Evolutionary conservation across 2,888 invertebrate species (phyloP).

Genomic region (Galerucella pusilla): DNA sequence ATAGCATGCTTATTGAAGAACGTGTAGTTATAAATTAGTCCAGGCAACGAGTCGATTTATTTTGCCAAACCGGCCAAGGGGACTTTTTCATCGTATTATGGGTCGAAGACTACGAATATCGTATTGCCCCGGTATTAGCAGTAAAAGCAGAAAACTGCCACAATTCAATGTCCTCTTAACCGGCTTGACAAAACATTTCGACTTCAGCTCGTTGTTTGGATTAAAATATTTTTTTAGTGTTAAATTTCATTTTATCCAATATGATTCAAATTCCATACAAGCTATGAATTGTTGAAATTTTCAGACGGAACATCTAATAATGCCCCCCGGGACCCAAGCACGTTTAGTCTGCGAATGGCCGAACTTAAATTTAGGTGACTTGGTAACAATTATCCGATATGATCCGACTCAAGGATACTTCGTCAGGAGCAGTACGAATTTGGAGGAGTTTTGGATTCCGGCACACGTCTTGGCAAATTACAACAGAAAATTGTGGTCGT

Average conservation of each 20-base stretch:
- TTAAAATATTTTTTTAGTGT: neutral
- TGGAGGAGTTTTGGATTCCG: slow-evolving; percentile 63
- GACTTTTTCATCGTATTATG: no score
- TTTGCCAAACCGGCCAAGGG: no score
- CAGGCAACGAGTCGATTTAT: no score
- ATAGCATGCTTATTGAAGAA: neutral
- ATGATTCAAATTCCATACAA: neutral
- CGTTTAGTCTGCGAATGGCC: slow-evolving; percentile 62
- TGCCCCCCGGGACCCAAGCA: slow-evolving; percentile 64
- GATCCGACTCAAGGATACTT: slow-evolving; percentile 62
- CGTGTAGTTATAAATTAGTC: neutral
- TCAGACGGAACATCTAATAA: slow-evolving; percentile 56
- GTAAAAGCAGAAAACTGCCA: no score
- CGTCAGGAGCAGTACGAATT: slow-evolving; percentile 57
- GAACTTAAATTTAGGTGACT: slow-evolving; percentile 60
- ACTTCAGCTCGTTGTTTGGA: no score
- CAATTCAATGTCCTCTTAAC: no score
- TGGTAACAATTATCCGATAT: slow-evolving; percentile 60
- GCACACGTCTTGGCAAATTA: slow-evolving; percentile 59
- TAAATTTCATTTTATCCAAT: neutral
- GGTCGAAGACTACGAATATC: no score
- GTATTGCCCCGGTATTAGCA: no score
- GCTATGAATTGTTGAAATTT: slow-evolving; percentile 18
- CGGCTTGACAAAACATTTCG: no score
- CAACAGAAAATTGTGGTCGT: slow-evolving; percentile 64